Base-by-base conservation (phyloP, 2,113 vertebrate species). In the Brachyhypopomus gauderio region DNA sequence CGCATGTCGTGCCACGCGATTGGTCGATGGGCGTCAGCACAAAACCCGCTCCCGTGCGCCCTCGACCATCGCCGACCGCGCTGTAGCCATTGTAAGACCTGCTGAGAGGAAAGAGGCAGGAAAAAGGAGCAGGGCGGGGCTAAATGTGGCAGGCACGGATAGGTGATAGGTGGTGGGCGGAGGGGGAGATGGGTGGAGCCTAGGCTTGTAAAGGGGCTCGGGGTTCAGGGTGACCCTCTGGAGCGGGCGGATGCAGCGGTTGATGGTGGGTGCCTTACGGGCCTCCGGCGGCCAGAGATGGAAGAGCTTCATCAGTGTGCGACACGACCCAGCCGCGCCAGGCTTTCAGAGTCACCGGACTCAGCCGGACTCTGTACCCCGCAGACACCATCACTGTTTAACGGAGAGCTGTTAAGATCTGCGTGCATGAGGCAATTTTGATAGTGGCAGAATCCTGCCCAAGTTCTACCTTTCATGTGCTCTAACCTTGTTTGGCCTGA, bases 401-500 rank as follows among this genome's bases (percentile, higher is more conserved):
- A 55, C 27, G 16, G n/a, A 25, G 27, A 70, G 63, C 34, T 72
- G n/a, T 81, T 81, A 75, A 59, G 63, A 76, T 81, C 80, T 69
- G 75, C 80, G 75, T 48, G 23, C 36, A 27, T 19, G 17, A 81
- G 52, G 48, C 80, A 75, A 81, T 81, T 81, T 81, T 55, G 16
- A 60, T 70, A 67, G 23, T 36, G 80, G 64, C 80, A 76, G 36
- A 69, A 16, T 75, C 14, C 62, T 48, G 34, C 63, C 59, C 55
- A 16, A 70, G 70, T 2, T 20, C 63, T 41, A 58, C 71, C 56
- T 84, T 75, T 45, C 62, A 66, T 78, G 58, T 41, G 81, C 75
- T 83, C 70, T 72, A 79, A 81, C 79, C 72, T 76, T 79, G 45
- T 58, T 66, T 66, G 38, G 80, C 76, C 64, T 64, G 79, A 84